A percentile compares a stretch with the other conserved stretches of the same genome.
Conservation (phyloP, 2,113 vertebrate species). For the Papio anubis region DNA sequence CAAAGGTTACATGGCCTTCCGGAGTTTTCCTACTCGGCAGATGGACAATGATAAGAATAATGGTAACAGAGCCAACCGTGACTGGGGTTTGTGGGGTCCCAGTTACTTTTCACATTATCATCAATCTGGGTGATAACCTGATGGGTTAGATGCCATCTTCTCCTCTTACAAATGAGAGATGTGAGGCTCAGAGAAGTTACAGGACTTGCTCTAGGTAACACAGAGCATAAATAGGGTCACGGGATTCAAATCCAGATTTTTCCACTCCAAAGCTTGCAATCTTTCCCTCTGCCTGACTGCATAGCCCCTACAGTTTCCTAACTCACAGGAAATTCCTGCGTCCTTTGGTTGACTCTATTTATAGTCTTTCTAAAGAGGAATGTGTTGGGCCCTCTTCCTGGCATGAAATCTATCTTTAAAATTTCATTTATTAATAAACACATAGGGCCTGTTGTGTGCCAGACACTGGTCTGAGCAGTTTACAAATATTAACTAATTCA, state of each 20-base stretch:
- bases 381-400: slow-evolving; percentile 11
- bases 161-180: neutral
- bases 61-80: neutral
- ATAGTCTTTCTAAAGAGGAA: slow-evolving; percentile 29
- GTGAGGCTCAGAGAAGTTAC: neutral
- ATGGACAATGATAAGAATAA: neutral
- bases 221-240: neutral
- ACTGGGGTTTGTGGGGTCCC: neutral
- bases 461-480: neutral
- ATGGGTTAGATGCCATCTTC: rapidly evolving
- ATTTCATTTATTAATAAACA: slow-evolving; percentile 34
- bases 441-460: neutral
- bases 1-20: neutral
- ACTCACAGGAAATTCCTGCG: neutral
- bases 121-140: neutral
- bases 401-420: neutral
- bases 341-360: slow-evolving; percentile 25
- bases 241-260: neutral
- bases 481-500: neutral
- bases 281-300: neutral
- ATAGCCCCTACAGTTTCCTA: neutral
- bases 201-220: neutral
- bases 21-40: neutral
- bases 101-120: neutral
- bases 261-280: neutral